A percentile compares a stretch with the other conserved stretches of the same genome.
These are phyloP conservation scores for Oxytorus armatus DNA, from an alignment of 2,888 invertebrate species.

Conservation along the genomic window DNA sequence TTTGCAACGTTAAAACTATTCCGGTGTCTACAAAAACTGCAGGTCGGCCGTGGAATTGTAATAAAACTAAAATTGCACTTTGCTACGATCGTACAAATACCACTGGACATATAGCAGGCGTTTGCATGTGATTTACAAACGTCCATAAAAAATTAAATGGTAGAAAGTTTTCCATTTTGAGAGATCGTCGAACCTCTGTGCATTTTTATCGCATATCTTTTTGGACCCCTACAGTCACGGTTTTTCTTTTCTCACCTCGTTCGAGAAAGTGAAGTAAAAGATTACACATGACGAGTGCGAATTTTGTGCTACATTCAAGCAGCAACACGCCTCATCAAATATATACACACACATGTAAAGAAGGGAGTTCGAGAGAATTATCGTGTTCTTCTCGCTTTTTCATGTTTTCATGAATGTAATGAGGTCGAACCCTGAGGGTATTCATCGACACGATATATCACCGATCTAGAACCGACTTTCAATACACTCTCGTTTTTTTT, in stretches of 20 bases:
- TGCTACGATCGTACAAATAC: too few species aligned
- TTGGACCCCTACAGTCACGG: neutral
- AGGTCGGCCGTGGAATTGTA: too few species aligned
- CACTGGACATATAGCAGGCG: too few species aligned
- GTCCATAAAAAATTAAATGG: too few species aligned
- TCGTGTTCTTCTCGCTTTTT: constrained; percentile 7
- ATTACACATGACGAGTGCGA: constrained; percentile 10
- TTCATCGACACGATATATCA: constrained; percentile 37
- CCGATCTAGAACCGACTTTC: neutral
- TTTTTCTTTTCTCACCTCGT: constrained; percentile 22
- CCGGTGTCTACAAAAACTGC: too few species aligned
- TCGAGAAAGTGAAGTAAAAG: constrained; percentile 50
- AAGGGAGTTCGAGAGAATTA: constrained; percentile 26
- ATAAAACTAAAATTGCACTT: too few species aligned
- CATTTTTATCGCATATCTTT: neutral
- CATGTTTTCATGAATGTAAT: constrained; percentile 13
- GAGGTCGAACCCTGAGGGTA: constrained; percentile 36
- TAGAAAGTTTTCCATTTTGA: neutral
- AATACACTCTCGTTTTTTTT: constrained; percentile 7
- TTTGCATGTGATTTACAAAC: too few species aligned
- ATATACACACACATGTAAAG: constrained; percentile 14
- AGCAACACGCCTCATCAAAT: neutral
- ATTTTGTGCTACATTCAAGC: constrained; percentile 14
- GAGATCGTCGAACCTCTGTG: constrained; percentile 2
- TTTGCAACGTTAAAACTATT: too few species aligned